Conservation (phyloP, 2,113 vertebrate species). For the Anarrhichthys ocellatus region DNA sequence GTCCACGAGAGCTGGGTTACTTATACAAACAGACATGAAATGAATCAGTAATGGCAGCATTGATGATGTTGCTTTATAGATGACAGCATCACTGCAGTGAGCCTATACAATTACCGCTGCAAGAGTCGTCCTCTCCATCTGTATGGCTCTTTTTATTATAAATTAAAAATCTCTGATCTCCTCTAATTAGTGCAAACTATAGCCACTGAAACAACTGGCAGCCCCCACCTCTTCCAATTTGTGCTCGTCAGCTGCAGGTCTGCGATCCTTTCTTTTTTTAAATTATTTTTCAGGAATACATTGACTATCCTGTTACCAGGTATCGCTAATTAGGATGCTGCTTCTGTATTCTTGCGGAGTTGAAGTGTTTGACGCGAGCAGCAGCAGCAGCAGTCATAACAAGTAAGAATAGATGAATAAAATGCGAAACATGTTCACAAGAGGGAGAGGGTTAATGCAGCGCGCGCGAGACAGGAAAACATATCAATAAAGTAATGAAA, state of each 20-base stretch:
- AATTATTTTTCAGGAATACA: conserved; percentile 23
- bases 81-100: not conserved
- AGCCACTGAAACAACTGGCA: conserved; percentile 44
- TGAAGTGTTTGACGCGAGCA: conserved; percentile 40
- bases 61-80: not conserved
- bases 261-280: conserved; percentile 13
- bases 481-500: conserved; percentile 45
- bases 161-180: conserved; percentile 54
- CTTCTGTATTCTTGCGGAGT: conserved; percentile 38
- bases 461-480: conserved; percentile 29
- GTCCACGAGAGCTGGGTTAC: conserved; percentile 19
- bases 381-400: conserved; percentile 24
- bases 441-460: conserved; percentile 30
- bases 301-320: conserved; percentile 52
- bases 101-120: not conserved
- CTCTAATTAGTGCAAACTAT: conserved; percentile 53
- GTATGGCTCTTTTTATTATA: conserved; percentile 12
- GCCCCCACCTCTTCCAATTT: conserved; percentile 36
- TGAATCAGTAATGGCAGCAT: not conserved
- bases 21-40: conserved; percentile 20
- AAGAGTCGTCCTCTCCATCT: conserved; percentile 27
- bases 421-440: conserved; percentile 27
- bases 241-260: conserved; percentile 60
- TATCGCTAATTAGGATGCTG: conserved; percentile 53
- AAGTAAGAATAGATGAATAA: conserved; percentile 37